Evolutionary conservation across 2,888 invertebrate species (phyloP).

Genomic region (Colostygia pectinataria): DNA sequence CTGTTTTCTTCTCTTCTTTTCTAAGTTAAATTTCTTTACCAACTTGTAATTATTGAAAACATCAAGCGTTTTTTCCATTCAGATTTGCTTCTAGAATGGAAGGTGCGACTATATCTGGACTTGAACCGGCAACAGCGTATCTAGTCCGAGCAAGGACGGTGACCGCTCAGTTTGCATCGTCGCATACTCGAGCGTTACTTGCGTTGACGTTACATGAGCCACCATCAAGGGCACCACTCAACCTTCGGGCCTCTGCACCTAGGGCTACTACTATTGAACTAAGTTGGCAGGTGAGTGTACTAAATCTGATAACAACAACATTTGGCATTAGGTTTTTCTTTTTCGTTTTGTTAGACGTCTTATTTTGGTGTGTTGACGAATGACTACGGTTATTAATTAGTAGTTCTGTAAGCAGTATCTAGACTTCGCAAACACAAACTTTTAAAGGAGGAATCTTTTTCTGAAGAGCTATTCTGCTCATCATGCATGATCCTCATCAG

Average conservation of each 20-base stretch:
- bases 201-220: slow-evolving; percentile 74
- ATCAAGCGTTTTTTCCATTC: background rate
- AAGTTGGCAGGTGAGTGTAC: slow-evolving; percentile 73
- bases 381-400: too few relatives aligned
- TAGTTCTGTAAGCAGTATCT: too few relatives aligned
- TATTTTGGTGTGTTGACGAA: too few relatives aligned
- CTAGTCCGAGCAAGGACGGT: slow-evolving; percentile 71
- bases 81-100: slow-evolving; percentile 52
- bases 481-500: too few relatives aligned
- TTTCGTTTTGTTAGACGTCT: too few relatives aligned
- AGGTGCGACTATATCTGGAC: slow-evolving; percentile 68
- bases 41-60: background rate
- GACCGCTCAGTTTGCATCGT: slow-evolving; percentile 73
- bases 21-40: too few relatives aligned
- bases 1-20: too few relatives aligned
- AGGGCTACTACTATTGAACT: slow-evolving; percentile 66
- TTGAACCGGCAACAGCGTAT: slow-evolving; percentile 75
- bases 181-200: slow-evolving; percentile 69
- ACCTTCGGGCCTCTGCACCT: slow-evolving; percentile 68
- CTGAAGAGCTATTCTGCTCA: too few relatives aligned
- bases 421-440: too few relatives aligned
- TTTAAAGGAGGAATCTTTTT: too few relatives aligned
- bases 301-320: too few relatives aligned
- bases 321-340: too few relatives aligned
- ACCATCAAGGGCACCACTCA: slow-evolving; percentile 68